Conservation (phyloP, 2,113 vertebrate species). For the Mystacornis crossleyi region DNA sequence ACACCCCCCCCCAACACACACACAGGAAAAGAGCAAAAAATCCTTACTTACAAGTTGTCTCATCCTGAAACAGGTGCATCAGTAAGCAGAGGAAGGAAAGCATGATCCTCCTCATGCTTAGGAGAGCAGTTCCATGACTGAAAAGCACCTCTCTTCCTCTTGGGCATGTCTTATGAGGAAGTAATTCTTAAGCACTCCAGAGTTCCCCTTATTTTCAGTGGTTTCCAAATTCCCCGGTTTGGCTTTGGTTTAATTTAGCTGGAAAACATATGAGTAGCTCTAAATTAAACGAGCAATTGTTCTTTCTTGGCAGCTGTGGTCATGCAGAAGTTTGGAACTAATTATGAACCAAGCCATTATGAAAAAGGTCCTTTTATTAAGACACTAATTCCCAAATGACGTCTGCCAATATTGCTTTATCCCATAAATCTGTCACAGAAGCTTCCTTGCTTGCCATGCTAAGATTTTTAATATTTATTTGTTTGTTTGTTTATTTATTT, state of each 20-base stretch:
- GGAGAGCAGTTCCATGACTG: slow-evolving; percentile 36
- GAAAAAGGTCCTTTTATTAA: neutral
- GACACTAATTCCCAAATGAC: neutral
- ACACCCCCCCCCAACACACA: neutral
- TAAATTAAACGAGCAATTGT: neutral
- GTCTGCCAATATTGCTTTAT: neutral
- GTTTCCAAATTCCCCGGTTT: neutral
- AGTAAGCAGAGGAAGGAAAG: slow-evolving; percentile 42
- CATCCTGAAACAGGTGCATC: slow-evolving; percentile 17
- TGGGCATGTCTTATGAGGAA: slow-evolving; percentile 47
- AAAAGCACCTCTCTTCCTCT: slow-evolving; percentile 29
- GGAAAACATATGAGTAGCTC: neutral
- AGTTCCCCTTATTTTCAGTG: slow-evolving; percentile 10
- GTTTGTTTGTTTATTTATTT: neutral
- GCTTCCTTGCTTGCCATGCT: neutral
- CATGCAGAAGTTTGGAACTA: neutral
- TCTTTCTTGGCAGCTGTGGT: slow-evolving; percentile 5
- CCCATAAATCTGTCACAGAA: neutral
- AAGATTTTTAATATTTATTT: neutral
- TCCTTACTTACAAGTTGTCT: slow-evolving; percentile 57
- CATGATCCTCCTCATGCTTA: slow-evolving; percentile 21
- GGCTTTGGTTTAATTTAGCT: neutral
- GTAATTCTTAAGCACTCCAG: neutral
- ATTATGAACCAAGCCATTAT: neutral
- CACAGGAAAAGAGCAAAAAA: neutral